Conservation (phyloP, 2,888 invertebrate species). For the Gryllus longicercus region DNA sequence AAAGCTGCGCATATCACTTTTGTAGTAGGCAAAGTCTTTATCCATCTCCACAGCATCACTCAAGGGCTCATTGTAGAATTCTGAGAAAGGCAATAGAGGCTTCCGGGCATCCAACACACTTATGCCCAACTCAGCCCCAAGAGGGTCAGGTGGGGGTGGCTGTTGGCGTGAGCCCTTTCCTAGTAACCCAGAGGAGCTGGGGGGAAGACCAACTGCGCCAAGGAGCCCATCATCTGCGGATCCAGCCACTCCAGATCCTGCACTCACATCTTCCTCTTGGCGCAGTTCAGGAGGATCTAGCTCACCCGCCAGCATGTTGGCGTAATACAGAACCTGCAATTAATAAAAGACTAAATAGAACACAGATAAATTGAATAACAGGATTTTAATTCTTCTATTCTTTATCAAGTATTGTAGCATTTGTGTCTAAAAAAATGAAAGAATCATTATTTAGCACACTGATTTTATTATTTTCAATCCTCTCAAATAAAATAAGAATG, state of each 20-base stretch:
- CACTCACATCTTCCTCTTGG: constrained; percentile 50
- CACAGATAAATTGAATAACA: not conserved
- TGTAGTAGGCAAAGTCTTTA: constrained; percentile 86
- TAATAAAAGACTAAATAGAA: constrained; percentile 23
- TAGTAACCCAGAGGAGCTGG: constrained; percentile 19
- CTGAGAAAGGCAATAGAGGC: constrained; percentile 79
- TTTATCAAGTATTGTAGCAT: no score
- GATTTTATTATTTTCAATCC: no score
- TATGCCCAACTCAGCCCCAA: constrained; percentile 71
- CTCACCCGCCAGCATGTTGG: constrained; percentile 80
- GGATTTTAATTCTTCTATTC: no score
- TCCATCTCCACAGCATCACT: constrained; percentile 93
- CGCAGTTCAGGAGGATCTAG: constrained; percentile 61
- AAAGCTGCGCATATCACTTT: constrained; percentile 64
- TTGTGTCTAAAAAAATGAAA: no score
- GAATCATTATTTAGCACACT: not conserved
- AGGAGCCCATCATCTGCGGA: constrained; percentile 52
- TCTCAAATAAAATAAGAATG: no score
- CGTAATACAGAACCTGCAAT: constrained; percentile 75
- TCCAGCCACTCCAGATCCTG: constrained; percentile 39
- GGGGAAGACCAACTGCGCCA: constrained; percentile 44
- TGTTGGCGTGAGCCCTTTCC: constrained; percentile 49
- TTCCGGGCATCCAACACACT: constrained; percentile 76
- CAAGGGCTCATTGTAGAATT: constrained; percentile 91
- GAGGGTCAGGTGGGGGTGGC: constrained; percentile 55